Evolutionary conservation across 1,140 invertebrate species (phyloP).

Genomic region (Brachionus plicatilis): DNA sequence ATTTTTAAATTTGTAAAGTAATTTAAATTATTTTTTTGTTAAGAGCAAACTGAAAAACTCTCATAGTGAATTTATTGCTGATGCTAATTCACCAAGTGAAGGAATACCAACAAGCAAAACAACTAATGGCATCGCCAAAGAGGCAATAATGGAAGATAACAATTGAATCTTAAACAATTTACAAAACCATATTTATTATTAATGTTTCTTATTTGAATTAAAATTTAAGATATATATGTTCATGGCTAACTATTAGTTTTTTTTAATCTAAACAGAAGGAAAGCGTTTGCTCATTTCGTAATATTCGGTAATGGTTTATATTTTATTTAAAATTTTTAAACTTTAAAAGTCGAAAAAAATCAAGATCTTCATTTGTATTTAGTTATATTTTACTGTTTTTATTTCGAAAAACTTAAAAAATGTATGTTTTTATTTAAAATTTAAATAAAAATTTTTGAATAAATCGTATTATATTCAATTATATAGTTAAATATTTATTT

Average conservation of each 20-base stretch:
- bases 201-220: background rate
- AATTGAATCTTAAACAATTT: background rate
- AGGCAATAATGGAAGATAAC: conserved; percentile 14
- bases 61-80: conserved; percentile 25
- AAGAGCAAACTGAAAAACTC: conserved; percentile 38
- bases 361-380: background rate
- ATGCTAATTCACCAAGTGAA: background rate
- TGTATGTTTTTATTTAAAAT: background rate
- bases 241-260: background rate
- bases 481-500: too few species aligned
- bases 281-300: background rate
- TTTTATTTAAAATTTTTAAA: background rate
- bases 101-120: conserved; percentile 10
- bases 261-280: background rate
- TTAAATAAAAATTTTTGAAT: background rate
- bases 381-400: background rate
- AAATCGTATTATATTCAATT: background rate
- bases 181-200: background rate
- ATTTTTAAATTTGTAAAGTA: too few species aligned
- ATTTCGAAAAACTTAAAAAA: background rate
- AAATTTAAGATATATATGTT: background rate
- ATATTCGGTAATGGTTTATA: background rate
- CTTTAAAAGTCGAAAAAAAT: background rate
- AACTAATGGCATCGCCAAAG: background rate
- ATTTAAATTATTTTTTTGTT: background rate